These are phyloP conservation scores for Pediacus dermestoides DNA, from an alignment of 2,888 invertebrate genomes.

Conservation along the genomic window DNA sequence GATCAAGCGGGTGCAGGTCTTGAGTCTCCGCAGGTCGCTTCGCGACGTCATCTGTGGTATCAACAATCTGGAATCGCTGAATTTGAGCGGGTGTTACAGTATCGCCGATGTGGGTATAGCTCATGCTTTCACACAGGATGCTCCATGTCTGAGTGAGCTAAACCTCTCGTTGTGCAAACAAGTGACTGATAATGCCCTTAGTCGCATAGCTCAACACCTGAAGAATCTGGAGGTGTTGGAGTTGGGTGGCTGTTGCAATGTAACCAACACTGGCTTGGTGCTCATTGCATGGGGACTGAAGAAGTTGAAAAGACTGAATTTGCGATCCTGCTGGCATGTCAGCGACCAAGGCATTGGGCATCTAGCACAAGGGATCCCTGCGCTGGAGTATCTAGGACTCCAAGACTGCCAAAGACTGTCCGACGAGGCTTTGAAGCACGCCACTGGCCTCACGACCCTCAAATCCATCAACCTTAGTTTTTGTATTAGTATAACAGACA, in stretches of 20 bases:
- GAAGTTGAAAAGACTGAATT: conserved; percentile 77
- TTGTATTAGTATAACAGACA: conserved; percentile 92
- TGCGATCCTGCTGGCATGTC: conserved; percentile 90
- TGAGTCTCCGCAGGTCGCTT: conserved; percentile 77
- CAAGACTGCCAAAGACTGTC: conserved; percentile 94
- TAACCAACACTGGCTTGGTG: conserved; percentile 83
- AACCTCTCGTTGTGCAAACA: conserved; percentile 92
- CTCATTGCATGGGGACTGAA: conserved; percentile 85
- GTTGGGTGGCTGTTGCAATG: conserved; percentile 86
- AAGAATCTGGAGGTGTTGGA: conserved; percentile 85
- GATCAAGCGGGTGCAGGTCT: conserved; percentile 82
- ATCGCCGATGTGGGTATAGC: conserved; percentile 82
- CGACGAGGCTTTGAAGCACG: conserved; percentile 85
- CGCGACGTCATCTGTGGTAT: conserved; percentile 83
- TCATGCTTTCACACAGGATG: conserved; percentile 75
- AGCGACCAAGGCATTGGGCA: conserved; percentile 88
- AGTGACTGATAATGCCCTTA: conserved; percentile 86
- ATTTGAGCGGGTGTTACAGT: conserved; percentile 90
- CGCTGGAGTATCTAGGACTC: conserved; percentile 78
- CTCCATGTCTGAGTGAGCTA: conserved; percentile 73
- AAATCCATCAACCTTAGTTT: conserved; percentile 89
- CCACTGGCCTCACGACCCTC: conserved; percentile 74
- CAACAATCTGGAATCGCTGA: conserved; percentile 81
- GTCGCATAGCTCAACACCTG: conserved; percentile 78
- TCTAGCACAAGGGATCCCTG: conserved; percentile 77